Conservation (phyloP, 2,113 vertebrate species). For the Willisornis vidua region DNA sequence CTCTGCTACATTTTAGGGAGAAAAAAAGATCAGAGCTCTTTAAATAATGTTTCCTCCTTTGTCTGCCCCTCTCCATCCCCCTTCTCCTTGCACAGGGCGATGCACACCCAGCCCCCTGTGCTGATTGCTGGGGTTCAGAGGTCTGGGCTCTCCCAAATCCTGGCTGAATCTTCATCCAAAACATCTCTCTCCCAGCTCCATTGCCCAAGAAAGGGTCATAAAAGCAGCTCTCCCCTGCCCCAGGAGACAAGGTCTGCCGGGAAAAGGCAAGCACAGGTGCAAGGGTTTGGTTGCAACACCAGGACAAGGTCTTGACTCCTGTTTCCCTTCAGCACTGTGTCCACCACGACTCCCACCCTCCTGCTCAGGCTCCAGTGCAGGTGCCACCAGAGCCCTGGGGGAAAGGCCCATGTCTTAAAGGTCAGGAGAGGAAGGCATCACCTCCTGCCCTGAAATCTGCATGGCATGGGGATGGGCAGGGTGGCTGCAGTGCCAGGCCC, state of each 20-base stretch:
- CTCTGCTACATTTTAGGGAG: not conserved
- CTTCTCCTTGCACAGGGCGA: not conserved
- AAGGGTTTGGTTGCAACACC: conserved; percentile 45
- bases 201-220: conserved; percentile 32
- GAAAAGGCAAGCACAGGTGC: conserved; percentile 5
- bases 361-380: not conserved
- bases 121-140: conserved; percentile 12
- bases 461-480: rapidly evolving
- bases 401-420: not conserved
- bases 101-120: not conserved
- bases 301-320: conserved; percentile 2
- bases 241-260: not conserved
- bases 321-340: not conserved
- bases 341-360: rapidly evolving
- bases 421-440: not conserved
- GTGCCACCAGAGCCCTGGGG: not conserved
- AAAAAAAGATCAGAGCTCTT: not conserved
- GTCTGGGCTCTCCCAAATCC: not conserved
- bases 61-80: not conserved
- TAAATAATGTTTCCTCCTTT: not conserved
- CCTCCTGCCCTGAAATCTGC: not conserved
- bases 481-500: rapidly evolving
- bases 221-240: not conserved
- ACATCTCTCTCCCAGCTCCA: not conserved
- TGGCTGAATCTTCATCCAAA: not conserved